Conservation (phyloP, 2,113 vertebrate genomes). For the Oceanites oceanicus region DNA sequence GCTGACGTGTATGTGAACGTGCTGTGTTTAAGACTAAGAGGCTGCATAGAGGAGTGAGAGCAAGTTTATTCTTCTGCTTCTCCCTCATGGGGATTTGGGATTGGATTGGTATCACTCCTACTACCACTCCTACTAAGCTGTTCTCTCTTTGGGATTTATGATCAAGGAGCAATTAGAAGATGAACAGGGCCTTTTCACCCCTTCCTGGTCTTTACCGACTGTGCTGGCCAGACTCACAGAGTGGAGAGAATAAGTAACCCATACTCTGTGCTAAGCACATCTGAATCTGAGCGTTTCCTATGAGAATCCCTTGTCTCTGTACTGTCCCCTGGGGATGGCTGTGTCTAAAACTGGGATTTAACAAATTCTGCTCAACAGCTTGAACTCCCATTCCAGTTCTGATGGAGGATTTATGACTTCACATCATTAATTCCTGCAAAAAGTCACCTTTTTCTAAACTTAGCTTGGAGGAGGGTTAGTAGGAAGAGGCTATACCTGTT, state of each 20-base stretch:
- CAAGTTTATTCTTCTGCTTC: background rate
- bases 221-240: rapidly evolving
- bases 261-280: background rate
- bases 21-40: background rate
- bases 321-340: background rate
- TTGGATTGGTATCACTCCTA: background rate
- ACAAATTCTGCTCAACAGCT: background rate
- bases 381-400: background rate
- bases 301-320: background rate
- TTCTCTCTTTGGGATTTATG: background rate
- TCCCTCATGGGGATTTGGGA: background rate
- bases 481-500: background rate
- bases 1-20: rapidly evolving
- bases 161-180: background rate
- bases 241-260: background rate
- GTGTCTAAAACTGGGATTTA: background rate
- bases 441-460: background rate
- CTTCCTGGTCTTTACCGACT: background rate
- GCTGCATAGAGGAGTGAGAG: background rate
- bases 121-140: background rate
- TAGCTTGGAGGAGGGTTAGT: background rate
- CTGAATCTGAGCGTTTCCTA: background rate
- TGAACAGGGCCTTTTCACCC: background rate
- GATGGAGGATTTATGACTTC: background rate
- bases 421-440: background rate